Conservation (phyloP, 2,113 vertebrate genomes). For the Vombatus ursinus region DNA sequence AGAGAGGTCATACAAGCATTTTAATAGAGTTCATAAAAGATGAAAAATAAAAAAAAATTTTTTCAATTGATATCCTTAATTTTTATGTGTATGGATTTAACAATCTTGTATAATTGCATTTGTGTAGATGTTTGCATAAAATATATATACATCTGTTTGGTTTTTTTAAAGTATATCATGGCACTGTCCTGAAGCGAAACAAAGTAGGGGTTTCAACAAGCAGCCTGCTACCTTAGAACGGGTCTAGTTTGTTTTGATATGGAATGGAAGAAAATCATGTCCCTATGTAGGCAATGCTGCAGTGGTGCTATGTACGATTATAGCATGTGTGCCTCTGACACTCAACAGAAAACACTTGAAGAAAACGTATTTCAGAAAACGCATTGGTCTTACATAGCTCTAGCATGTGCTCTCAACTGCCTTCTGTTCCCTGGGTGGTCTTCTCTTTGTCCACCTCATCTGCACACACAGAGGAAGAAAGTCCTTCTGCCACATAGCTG, state of each 20-base stretch:
- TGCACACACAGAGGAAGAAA: not conserved
- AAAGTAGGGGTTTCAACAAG: not conserved
- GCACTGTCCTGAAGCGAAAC: too few relatives aligned
- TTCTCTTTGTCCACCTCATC: constrained; percentile 24
- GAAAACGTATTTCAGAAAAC: not conserved
- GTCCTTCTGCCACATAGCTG: not conserved
- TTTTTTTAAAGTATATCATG: not conserved
- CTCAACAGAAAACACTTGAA: not conserved
- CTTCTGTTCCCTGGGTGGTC: not conserved
- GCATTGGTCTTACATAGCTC: not conserved
- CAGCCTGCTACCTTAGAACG: not conserved
- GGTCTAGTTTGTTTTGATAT: not conserved
- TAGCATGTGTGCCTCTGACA: not conserved
- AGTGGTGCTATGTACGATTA: not conserved
- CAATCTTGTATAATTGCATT: not conserved
- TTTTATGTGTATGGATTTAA: not conserved
- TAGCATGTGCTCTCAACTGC: constrained; percentile 30
- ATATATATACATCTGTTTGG: not conserved
- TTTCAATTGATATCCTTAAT: not conserved
- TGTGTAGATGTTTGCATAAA: not conserved
- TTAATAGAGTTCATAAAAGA: constrained; percentile 17
- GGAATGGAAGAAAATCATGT: not conserved
- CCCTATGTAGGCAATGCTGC: not conserved
- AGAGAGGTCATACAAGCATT: not conserved
- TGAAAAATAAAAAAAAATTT: not conserved